Percentiles rank a stretch among this genome's conserved stretches.
Conservation (phyloP, 1,140 invertebrate genomes). For the Drosophila murphyi region DNA sequence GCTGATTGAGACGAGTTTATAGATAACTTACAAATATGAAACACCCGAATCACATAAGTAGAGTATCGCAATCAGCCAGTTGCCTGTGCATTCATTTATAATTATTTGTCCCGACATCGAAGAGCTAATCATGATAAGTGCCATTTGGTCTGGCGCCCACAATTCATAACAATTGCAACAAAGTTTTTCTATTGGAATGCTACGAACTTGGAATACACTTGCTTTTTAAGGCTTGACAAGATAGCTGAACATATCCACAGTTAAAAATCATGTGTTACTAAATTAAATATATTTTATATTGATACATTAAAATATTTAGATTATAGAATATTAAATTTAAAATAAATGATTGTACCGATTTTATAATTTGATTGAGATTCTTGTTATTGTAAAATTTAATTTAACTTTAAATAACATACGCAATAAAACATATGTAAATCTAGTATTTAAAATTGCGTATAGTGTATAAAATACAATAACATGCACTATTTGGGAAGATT, state of each 20-base stretch:
- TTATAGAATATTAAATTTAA: too few species aligned
- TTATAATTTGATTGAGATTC: too few species aligned
- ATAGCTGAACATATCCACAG: not conserved
- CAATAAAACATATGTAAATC: not conserved
- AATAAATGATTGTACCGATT: too few species aligned
- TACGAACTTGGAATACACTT: slow-evolving; percentile 4
- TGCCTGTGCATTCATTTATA: slow-evolving; percentile 57
- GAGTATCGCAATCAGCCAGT: slow-evolving; percentile 21
- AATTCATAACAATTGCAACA: slow-evolving; percentile 9
- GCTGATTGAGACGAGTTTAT: too few species aligned
- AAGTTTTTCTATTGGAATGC: not conserved
- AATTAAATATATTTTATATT: not conserved
- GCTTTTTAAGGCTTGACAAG: not conserved
- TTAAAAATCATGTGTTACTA: not conserved
- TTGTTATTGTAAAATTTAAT: too few species aligned
- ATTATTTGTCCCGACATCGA: slow-evolving; percentile 63
- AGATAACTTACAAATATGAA: not conserved
- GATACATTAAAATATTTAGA: too few species aligned
- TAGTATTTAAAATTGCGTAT: not conserved
- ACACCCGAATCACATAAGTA: not conserved
- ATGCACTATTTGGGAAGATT: not conserved
- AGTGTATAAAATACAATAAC: not conserved
- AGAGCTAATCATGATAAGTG: slow-evolving; percentile 66
- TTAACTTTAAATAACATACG: too few species aligned
- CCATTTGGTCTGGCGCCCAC: slow-evolving; percentile 24